Base-by-base conservation (phyloP, 53 echinoderm and acorn worm species). In the Henricia sp. region DNA sequence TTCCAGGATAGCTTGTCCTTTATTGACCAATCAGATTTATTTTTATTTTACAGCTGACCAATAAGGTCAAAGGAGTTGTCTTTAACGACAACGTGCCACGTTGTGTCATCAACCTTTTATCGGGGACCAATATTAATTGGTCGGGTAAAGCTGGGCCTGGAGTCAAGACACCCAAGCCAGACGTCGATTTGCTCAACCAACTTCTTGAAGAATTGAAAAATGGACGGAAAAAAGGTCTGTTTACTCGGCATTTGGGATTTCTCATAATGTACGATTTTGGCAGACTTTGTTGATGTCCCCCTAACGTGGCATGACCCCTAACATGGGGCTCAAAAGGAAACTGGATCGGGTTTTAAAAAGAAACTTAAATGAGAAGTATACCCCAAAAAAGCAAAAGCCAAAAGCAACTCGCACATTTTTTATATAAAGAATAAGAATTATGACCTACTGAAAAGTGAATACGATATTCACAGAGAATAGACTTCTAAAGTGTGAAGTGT, bases 101-200 rank as follows among this genome's bases (percentile, higher is more conserved):
- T 1, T 80, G 80, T 50, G 41, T n/a, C 48, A 64, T 80, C 35
- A 80, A 32, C 19, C 80, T 80, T 3, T 4, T 4, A 1, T 63
- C 25, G 1, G 80, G 80, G 1, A 60, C 64, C 80, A 80, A 80
- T 64, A 80, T 80, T 24, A 80, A 44, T 21, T 80, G 63, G 39
- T 29, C 11, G 1, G 30, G 28, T 24, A 80, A 76, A 28, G 3
- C 6, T 17, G 19, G 11, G 6, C 43, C 23, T 4, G 27, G 29
- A 12, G 8, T 3, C 20, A 1, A 11, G 1, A 9, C 21, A 2
- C 10, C 0, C 26, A 76, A 48, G 43, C 30, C 2, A 10, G 46
- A 50, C 1, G 37, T 80, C 8, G 1, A 28, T 17, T 14, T 3
- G 30, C 48, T 80, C 24, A 39, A 5, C 44, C 20, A 63, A 4